phyloP scores from a whole-genome alignment of 92 coral and sea anemone genomes.

The Actinostola sp. region DNA sequence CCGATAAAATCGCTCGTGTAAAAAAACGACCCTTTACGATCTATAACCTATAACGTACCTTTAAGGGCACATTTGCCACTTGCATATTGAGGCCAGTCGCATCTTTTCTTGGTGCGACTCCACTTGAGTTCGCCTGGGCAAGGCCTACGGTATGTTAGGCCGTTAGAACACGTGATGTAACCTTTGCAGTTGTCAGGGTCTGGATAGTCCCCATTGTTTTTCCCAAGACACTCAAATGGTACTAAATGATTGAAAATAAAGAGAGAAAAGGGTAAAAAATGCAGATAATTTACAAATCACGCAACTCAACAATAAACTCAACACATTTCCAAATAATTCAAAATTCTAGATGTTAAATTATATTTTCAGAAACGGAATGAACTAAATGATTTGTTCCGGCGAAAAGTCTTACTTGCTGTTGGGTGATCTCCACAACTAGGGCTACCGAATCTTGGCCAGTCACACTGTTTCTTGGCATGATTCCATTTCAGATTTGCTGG shows the following conservation, averaged over 20 bases:
- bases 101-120: constrained; percentile 26
- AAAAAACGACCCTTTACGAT: too few relatives aligned
- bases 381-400: not conserved
- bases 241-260: too few relatives aligned
- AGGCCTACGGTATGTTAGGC: constrained; percentile 3
- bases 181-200: constrained; percentile 44
- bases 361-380: too few relatives aligned
- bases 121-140: constrained; percentile 34
- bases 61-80: constrained; percentile 12
- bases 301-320: too few relatives aligned
- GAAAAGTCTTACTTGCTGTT: not conserved
- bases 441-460: constrained; percentile 38
- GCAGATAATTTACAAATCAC: too few relatives aligned
- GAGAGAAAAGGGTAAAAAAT: too few relatives aligned
- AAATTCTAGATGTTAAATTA: too few relatives aligned
- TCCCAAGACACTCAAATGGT: not conserved
- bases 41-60: not conserved
- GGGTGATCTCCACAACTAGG: not conserved
- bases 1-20: too few relatives aligned
- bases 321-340: too few relatives aligned
- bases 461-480: constrained; percentile 31
- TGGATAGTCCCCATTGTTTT: constrained; percentile 35
- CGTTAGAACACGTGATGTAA: constrained; percentile 39
- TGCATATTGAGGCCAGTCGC: constrained; percentile 35
- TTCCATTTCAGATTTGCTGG: constrained; percentile 33